Percentiles rank a stretch among this genome's conserved stretches.
Conservation (phyloP, 2,113 vertebrate genomes). For the Limanda limanda region DNA sequence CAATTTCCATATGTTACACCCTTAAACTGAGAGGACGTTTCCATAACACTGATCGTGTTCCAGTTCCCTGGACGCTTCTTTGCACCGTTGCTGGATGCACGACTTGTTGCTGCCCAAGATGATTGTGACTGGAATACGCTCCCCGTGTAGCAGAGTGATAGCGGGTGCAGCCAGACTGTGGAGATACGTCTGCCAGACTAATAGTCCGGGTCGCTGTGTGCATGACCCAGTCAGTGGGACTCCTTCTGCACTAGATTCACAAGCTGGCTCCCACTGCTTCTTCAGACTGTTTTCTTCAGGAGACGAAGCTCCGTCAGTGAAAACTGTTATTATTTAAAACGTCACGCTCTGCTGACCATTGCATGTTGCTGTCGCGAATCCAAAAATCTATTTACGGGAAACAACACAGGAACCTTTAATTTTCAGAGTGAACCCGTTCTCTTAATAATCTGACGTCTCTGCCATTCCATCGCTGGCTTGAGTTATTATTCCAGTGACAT, state of each 20-base stretch:
- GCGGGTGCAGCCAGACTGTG: no score
- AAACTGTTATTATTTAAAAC: background rate
- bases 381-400: background rate
- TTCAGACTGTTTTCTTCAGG: no score
- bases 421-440: conserved; percentile 22
- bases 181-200: no score
- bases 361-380: conserved; percentile 2
- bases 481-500: conserved; percentile 68
- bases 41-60: no score
- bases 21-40: background rate
- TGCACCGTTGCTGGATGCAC: no score
- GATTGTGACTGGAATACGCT: no score
- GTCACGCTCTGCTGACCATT: conserved; percentile 16
- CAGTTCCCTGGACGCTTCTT: no score
- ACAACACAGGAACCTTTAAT: conserved; percentile 20
- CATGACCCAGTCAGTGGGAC: no score
- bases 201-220: background rate
- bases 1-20: background rate
- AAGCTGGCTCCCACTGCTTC: background rate
- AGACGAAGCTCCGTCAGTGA: background rate
- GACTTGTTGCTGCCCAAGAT: no score
- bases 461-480: conserved; percentile 16
- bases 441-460: conserved; percentile 37
- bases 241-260: background rate
- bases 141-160: no score